Base-by-base conservation (phyloP, 2,113 vertebrate species). In the Xyliphius kryptos region DNA sequence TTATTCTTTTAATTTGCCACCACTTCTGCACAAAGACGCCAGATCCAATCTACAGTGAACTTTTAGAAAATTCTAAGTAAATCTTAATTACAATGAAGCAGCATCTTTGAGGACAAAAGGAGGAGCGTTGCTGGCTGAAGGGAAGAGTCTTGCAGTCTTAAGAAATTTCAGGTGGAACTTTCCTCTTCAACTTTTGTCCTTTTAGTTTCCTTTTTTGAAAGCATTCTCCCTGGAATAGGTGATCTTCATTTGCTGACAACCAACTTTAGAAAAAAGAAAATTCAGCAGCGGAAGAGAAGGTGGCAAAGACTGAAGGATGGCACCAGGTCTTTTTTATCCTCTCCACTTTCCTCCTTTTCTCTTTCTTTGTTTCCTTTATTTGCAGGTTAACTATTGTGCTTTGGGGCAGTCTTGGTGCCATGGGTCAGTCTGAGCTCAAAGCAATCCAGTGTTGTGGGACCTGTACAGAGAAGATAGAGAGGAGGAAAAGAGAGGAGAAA, bases 171-270 rank as follows among this genome's bases (percentile, higher is more conserved):
- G 67, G 56, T 63, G 56, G 50, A 64, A 51, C 50, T 43, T 67
- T 46, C 50, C 21, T 60, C 36, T 54, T 13, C 1, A 46, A 51
- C 19, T 51, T 43, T 51, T 46, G n/a, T n/a, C n/a, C 47, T 46
- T 56, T 56, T 47, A 54, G 19, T 53, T 69, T 57, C 46, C 51
- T 49, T 51, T 59, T 49, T 71, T 62, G 71, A 71, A 65, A 64
- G 15, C 76, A 73, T 66, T 75, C 56, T 64, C 73, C 64, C 64
- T 49, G 72, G 77, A 74, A 79, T 81, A 83, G 76, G 78, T 78
- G 70, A 73, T 70, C 47, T 58, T 60, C 61, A 32, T 66, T 54
- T 36, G 68, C 56, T 46, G 56, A 56, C 48, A 55, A 8, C 63
- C 46, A 53, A 20, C 71, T 65, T 54, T 53, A 60, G 48, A 19